Base-by-base conservation (phyloP, 2,888 invertebrate species). In the Drosophila fulvimacula region DNA sequence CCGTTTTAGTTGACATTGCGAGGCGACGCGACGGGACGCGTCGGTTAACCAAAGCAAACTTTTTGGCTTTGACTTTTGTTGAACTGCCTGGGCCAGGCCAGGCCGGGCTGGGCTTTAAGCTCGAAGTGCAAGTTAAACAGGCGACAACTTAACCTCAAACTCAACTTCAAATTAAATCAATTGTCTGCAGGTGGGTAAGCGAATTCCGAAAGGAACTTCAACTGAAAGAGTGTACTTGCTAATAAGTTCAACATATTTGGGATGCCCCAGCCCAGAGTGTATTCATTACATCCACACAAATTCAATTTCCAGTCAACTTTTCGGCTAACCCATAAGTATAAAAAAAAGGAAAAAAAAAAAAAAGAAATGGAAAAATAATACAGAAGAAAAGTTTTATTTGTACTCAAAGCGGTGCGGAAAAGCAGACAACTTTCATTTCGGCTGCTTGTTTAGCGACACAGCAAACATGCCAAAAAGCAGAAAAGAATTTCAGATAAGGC, bases 251-350 rank as follows among this genome's bases (percentile, higher is more conserved):
- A 71, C 72, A 84, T 66, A 64, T 55, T 61, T 62, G 51, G 62
- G 55, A 38, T 70, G 48, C 59, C 38, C 41, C 42, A 69, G 55
- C 24, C 44, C 44, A 34, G 46, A 63, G 62, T 55, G 64, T 63
- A 69, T 78, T 71, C 58, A 75, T 79, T 67, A 70, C 69, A 68
- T 46, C 62, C 51, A 38, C 60, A 69, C 73, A 81, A 87, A 87
- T 87, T 84, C 72, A 87, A 87, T 87, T 77, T 84, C 67, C 60
- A 68, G 71, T 46, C 63, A 82, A 82, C 79, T 87, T 82, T 83
- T 71, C 55, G 57, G 61, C 36, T 49, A 73, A 58, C 39, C 61
- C 79, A 66, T 57, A 70, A 73, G 42, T 42, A 73, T 51, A 63
- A 53, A 52, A 51, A 15, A 13, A 39, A 30, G 1, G 19, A 34